Base-by-base conservation (phyloP, 2,888 invertebrate genomes). In the Clepsis dumicolana region DNA sequence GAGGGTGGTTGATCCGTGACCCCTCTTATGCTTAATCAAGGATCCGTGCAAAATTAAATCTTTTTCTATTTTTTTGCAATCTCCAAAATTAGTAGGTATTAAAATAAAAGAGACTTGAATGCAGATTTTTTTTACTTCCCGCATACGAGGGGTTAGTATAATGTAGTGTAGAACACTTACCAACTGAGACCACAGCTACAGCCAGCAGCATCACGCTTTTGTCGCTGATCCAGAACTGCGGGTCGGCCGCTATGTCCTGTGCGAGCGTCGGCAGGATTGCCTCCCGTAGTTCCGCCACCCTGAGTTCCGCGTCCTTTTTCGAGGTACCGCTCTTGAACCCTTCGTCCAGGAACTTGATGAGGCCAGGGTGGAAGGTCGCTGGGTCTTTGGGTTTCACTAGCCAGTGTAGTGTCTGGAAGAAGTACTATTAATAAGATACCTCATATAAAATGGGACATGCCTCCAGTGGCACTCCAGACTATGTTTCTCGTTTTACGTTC, bases 311-410 rank as follows among this genome's bases (percentile, higher is more conserved):
- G 29, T 96, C 95, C 81, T 98, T 98, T 86, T 97, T 97, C 60
- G 96, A 96, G 14, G 94, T 94, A 12, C 96, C 95, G 79, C 96
- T 96, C 32, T 94, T 91, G 72, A 97, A 95, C 0, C 98, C 98
- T 71, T 95, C 94, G 73, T 96, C 95, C 14, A 99, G 91, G 76
- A 96, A 95, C 44, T 95, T 94, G 1, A 97, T 95, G 61, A 98
- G 95, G 68, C 94, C 94, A 0, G 98, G 98, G 88, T 98, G 97
- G 83, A 99, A 98, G 72, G 96, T 96, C 60, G 95, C 94, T 0
- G 95, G 94, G 81, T 98, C 96, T 50, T 96, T 96, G 0, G 98
- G 97, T 53, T 97, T 96, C 14, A 99, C 95, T 24, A 99, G 91
- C 95, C 99, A 99, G 70, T 97, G 94, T 61, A 99, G 79, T 0